phyloP scores from a whole-genome alignment of 1,140 invertebrate species.

The Drosophila kohkoa region DNA sequence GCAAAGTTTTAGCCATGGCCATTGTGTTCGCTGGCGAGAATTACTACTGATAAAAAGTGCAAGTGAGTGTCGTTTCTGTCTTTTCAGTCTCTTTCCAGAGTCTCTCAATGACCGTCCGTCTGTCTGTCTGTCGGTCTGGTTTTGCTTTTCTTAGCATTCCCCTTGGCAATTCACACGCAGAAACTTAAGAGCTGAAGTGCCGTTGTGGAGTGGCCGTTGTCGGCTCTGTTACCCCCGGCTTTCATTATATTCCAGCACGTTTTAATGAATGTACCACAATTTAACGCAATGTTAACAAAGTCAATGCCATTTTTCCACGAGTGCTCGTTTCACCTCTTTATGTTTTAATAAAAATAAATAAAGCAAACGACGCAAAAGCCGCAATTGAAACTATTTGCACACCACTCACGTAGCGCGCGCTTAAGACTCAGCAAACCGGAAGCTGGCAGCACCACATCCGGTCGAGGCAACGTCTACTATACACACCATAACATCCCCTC shows the following conservation, averaged over 20 bases:
- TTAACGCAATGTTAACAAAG: slow-evolving; percentile 80
- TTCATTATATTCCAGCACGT: slow-evolving; percentile 49
- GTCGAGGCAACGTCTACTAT: slow-evolving; percentile 35
- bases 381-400: slow-evolving; percentile 84
- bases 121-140: slow-evolving; percentile 2
- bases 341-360: slow-evolving; percentile 84
- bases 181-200: slow-evolving; percentile 28
- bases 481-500: background rate
- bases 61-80: slow-evolving; percentile 47
- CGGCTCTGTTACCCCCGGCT: slow-evolving; percentile 20
- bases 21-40: slow-evolving; percentile 45
- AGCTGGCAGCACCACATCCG: slow-evolving; percentile 78
- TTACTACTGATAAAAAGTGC: slow-evolving; percentile 68
- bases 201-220: slow-evolving; percentile 17
- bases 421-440: slow-evolving; percentile 79
- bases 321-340: slow-evolving; percentile 66
- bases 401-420: slow-evolving; percentile 78
- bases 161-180: slow-evolving; percentile 15
- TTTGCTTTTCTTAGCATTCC: slow-evolving; percentile 23
- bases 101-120: no score
- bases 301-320: slow-evolving; percentile 73
- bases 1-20: slow-evolving; percentile 41
- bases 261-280: slow-evolving; percentile 77
- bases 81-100: background rate
- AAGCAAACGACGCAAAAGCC: slow-evolving; percentile 79